phyloP scores from a whole-genome alignment of 1,140 invertebrate species.

The Saxidomus purpurata region DNA sequence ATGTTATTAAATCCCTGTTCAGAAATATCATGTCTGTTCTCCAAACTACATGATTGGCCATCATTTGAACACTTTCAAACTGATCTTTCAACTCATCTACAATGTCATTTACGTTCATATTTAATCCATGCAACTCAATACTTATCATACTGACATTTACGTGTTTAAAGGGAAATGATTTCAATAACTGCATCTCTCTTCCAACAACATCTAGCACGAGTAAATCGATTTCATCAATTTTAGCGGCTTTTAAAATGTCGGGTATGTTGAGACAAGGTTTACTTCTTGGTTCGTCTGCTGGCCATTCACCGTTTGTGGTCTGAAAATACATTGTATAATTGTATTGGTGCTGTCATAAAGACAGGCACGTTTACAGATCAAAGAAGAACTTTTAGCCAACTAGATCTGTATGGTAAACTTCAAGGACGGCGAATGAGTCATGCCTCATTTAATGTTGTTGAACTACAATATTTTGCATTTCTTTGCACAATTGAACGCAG shows the following conservation, averaged over 20 bases:
- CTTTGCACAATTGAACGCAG: too few relatives aligned
- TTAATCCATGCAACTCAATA: neutral
- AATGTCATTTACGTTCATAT: neutral
- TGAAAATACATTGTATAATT: too few relatives aligned
- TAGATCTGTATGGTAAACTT: too few relatives aligned
- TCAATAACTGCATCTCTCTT: neutral
- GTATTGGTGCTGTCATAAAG: too few relatives aligned
- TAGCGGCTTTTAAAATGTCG: neutral
- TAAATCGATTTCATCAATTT: neutral
- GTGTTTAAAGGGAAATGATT: constrained; percentile 14
- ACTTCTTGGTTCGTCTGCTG: neutral
- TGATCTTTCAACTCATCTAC: neutral
- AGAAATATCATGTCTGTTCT: constrained; percentile 1
- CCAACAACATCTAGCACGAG: neutral
- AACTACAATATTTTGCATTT: too few relatives aligned
- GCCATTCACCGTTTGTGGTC: neutral
- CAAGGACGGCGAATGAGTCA: too few relatives aligned
- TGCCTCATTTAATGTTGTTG: too few relatives aligned
- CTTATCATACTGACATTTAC: neutral
- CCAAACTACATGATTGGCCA: neutral
- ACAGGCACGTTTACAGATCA: too few relatives aligned
- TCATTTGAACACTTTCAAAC: constrained; percentile 9
- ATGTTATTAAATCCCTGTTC: neutral
- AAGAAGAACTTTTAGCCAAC: too few relatives aligned
- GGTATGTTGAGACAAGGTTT: neutral